phyloP scores from a whole-genome alignment of 2,888 invertebrate species.

The Hypsopygia costalis region DNA sequence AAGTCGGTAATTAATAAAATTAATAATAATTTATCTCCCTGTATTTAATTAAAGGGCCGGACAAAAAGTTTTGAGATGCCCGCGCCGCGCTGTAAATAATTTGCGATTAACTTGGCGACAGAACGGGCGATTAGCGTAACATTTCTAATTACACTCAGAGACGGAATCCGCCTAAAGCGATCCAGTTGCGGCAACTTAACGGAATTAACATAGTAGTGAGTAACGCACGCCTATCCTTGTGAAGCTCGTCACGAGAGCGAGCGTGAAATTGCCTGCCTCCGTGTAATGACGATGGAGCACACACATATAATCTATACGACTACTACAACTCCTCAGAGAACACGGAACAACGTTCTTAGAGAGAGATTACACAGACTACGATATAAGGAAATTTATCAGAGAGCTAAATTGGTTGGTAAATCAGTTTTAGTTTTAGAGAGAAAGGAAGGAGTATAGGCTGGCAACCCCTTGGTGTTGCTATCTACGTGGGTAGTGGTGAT shows the following conservation, averaged over 20 bases:
- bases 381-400: no score
- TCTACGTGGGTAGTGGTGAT: no score
- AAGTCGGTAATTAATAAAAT: slow-evolving; percentile 9
- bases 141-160: slow-evolving; percentile 22
- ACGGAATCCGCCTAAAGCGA: slow-evolving; percentile 15
- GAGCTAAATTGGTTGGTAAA: no score
- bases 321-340: not conserved
- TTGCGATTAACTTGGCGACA: slow-evolving; percentile 18
- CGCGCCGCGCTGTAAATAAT: slow-evolving; percentile 13
- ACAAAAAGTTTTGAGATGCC: slow-evolving; percentile 19
- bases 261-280: slow-evolving; percentile 27
- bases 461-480: no score
- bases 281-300: slow-evolving; percentile 9
- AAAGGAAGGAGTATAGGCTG: no score
- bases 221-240: slow-evolving; percentile 12
- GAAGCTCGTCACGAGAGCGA: slow-evolving; percentile 21
- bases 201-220: slow-evolving; percentile 24
- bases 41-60: slow-evolving; percentile 23
- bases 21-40: slow-evolving; percentile 23
- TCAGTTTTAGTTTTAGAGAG: no score
- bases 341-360: no score
- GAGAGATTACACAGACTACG: no score
- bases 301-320: slow-evolving; percentile 1
- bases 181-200: slow-evolving; percentile 20
- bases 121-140: slow-evolving; percentile 26